A percentile compares a stretch with the other conserved stretches of the same genome.
Conservation (phyloP, 2,888 invertebrate species). For the Allygus modestus region DNA sequence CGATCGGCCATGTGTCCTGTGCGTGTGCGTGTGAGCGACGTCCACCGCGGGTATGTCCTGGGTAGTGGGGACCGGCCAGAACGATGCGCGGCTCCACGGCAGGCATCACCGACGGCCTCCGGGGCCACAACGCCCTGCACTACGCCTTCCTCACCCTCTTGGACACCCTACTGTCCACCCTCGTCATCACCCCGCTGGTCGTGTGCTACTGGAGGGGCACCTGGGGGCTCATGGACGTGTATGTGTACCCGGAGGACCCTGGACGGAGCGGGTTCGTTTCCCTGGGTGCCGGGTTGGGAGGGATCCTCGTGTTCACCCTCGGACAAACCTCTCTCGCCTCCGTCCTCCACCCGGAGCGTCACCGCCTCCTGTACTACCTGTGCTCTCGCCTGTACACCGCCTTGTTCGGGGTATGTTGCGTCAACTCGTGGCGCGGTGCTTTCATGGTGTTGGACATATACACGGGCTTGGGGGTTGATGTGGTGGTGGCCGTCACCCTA, state of each 20-base stretch:
- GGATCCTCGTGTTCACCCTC: conserved; percentile 83
- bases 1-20: too few relatives aligned
- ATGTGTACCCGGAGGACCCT: conserved; percentile 81
- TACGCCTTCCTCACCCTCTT: conserved; percentile 81
- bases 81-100: conserved; percentile 82
- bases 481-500: conserved; percentile 80
- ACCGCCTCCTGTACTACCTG: conserved; percentile 82
- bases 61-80: too few relatives aligned
- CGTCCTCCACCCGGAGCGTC: conserved; percentile 82
- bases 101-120: conserved; percentile 81
- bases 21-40: neutral
- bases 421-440: conserved; percentile 92
- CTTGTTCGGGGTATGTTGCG: conserved; percentile 87
- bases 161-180: conserved; percentile 84
- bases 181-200: conserved; percentile 87
- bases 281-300: conserved; percentile 83
- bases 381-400: conserved; percentile 86
- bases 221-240: conserved; percentile 87
- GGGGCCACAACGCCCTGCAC: conserved; percentile 77
- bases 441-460: conserved; percentile 88
- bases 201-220: conserved; percentile 93
- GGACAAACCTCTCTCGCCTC: conserved; percentile 81
- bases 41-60: neutral
- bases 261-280: conserved; percentile 83
- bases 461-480: conserved; percentile 78